Evolutionary conservation across 1,140 invertebrate genomes (phyloP), one percentile per base, ranked within the genome.

Genomic region (Dendrolimus punctatus): DNA sequence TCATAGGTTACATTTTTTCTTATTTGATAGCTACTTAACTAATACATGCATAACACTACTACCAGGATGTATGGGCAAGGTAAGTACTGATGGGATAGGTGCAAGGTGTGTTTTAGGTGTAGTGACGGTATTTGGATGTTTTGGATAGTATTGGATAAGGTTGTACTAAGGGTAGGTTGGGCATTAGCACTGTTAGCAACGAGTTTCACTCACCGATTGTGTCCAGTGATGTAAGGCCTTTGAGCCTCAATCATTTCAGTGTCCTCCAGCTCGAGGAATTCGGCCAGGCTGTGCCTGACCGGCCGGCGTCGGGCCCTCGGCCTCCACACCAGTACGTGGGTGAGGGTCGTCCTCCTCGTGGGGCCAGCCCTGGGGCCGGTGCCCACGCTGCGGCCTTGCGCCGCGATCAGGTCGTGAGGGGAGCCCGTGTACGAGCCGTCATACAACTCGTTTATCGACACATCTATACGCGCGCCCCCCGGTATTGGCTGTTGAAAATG

Each of bases 351-450:
- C 53, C 97, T 88, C 7, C 95, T 89, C 0, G 95, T 93, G 10
- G 97, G 96, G 5, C 95, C 96, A 55, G 93, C 92, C 51, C 95
- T 89, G 36, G 93, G 93, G 92, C 67, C 93, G 91, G 53, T 93
- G 87, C 49, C 93, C 91, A 81, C 90, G 81, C 43, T 40, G 2
- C 45, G 44, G 4, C 89, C 88, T 10, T 89, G 87, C 58, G 91
- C 94, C 57, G 91, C 93, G 76, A 94, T 92, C 46, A 98, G 87
- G 86, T 98, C 96, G 72, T 97, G 95, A 1, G 96, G 96, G 53
- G 95, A 96, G n/a, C 97, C 97, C 9, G 94, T 92, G 78, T 98
- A 99, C 0, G 96, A 98, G 0, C 97, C 96, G 87, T 99, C 97
- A 79, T 97, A 99, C 43, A 93, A 88, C 73, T 98, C 96, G 85